These are phyloP conservation scores for Synanthedon myopaeformis DNA, from an alignment of 2,888 invertebrate species.

Conservation along the genomic window DNA sequence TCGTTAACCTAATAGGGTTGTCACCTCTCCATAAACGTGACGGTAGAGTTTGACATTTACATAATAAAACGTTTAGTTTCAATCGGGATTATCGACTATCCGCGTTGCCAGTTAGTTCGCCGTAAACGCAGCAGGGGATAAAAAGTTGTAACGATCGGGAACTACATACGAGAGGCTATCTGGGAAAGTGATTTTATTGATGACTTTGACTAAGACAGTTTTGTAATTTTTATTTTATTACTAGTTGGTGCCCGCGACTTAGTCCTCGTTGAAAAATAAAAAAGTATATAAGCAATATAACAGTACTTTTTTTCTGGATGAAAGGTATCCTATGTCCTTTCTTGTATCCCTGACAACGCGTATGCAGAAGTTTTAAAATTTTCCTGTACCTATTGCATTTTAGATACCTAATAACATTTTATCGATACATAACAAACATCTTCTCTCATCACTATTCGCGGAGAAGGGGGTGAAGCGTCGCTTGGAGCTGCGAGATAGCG, in stretches of 20 bases:
- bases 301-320: no score
- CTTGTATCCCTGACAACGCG: no score
- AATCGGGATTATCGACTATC: background rate
- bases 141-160: background rate
- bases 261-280: no score
- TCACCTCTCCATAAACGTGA: background rate
- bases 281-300: no score
- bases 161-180: no score
- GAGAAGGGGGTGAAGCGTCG: constrained; percentile 64
- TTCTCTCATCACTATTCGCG: constrained; percentile 21
- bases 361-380: background rate
- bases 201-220: no score
- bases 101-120: background rate
- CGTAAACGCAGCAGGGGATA: background rate
- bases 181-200: no score
- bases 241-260: no score
- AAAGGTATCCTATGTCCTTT: no score
- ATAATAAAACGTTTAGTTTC: background rate
- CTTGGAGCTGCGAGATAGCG: constrained; percentile 65
- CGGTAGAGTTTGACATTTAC: background rate
- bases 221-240: background rate
- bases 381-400: background rate
- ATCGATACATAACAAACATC: constrained; percentile 23
- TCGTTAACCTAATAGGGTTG: background rate
- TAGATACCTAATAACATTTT: background rate